Base-by-base conservation (phyloP, 1,140 invertebrate genomes). In the Mylabris phalerata region DNA sequence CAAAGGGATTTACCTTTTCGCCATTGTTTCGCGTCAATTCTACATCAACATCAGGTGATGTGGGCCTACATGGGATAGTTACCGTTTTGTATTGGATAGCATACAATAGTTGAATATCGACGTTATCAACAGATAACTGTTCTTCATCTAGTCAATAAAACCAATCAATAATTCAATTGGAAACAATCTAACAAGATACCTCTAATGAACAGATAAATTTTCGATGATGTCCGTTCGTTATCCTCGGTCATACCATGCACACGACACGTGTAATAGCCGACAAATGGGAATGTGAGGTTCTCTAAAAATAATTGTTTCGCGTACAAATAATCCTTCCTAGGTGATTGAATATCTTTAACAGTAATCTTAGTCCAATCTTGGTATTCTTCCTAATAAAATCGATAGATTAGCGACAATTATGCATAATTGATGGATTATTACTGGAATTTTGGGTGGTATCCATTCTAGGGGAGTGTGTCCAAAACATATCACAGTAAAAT, bases 1-100 rank as follows among this genome's bases (percentile, higher is more conserved):
- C 7, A 9, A 44, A 43, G 46, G 13, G 57, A 57, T 27, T 52
- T 64, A 66, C 60, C 49, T 55, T 67, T 50, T 71, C 64, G 19
- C 73, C 69, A 49, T 66, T 67, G 41, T 75, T 75, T 66, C 75
- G 71, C 10, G 65, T 61, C 40, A 87, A 73, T 44, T 74, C 61
- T 3, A 88, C 81, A 41, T 78, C 73, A 27, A 83, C 75, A 63
- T 84, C 76, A 9, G 84, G 85, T 42, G 81, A 82, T 32, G 85
- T 82, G 47, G 86, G 85, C 64, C 81, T 81, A 75, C 86, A 89
- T 60, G 84, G 84, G 63, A 87, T 79, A 10, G 80, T 65, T 9
- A 78, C 71, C 46, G 75, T 73, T 38, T 67, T 69, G 57, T 77
- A 77, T 50, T 75, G 73, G 39, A 67, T 67, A 3, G 72, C 75